Percentiles rank a stretch among this genome's conserved stretches.
These are phyloP conservation scores for Mastacembelus armatus DNA, from an alignment of 2,797 vertebrate genomes.

Conservation along the genomic window DNA sequence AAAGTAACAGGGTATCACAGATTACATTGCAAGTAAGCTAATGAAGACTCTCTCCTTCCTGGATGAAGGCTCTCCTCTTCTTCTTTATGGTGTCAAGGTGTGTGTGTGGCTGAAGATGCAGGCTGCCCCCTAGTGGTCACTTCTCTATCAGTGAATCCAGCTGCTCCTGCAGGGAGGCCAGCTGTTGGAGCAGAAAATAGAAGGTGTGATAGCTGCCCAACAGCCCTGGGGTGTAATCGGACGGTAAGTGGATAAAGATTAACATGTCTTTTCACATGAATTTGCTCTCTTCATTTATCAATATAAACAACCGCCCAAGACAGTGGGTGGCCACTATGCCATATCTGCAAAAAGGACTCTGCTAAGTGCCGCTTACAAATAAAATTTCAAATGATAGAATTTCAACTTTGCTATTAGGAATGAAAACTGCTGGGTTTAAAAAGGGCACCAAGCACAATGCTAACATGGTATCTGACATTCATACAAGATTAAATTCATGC, in stretches of 20 bases:
- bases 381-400: slow-evolving; percentile 38
- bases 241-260: slow-evolving; percentile 79
- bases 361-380: slow-evolving; percentile 38
- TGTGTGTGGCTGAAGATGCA: slow-evolving; percentile 37
- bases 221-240: slow-evolving; percentile 71
- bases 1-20: too few species aligned
- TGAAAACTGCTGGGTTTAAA: slow-evolving; percentile 18
- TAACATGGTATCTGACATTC: slow-evolving; percentile 31
- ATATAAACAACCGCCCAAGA: slow-evolving; percentile 61
- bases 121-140: slow-evolving; percentile 83
- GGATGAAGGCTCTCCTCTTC: slow-evolving; percentile 33
- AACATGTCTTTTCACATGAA: slow-evolving; percentile 69
- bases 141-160: slow-evolving; percentile 88
- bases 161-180: slow-evolving; percentile 88
- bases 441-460: neutral
- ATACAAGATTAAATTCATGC: slow-evolving; percentile 33
- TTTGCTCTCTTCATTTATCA: slow-evolving; percentile 63
- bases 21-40: slow-evolving; percentile 47
- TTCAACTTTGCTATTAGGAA: slow-evolving; percentile 27
- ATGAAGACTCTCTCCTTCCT: slow-evolving; percentile 35
- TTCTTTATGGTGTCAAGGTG: neutral
- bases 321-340: slow-evolving; percentile 32
- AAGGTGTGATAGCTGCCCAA: slow-evolving; percentile 70
- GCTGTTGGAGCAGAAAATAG: slow-evolving; percentile 81
- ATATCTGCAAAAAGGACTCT: slow-evolving; percentile 2